Conservation (phyloP, 2,888 invertebrate species). For the Nebria brevicollis region DNA sequence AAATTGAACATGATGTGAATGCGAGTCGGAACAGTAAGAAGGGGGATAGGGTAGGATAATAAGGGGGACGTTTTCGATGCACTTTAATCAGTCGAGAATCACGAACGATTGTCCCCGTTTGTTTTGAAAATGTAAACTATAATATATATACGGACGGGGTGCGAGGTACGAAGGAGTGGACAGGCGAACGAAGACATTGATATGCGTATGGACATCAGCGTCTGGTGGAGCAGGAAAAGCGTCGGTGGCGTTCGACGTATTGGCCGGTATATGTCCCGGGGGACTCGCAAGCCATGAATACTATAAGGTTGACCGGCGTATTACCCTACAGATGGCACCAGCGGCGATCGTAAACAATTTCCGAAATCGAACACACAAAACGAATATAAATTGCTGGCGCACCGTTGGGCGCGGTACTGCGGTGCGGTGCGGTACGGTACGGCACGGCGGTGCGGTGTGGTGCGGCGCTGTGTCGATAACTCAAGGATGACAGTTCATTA, state of each 20-base stretch:
- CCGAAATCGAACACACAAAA: constrained; percentile 53
- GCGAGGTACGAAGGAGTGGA: neutral
- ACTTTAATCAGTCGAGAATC: constrained; percentile 33
- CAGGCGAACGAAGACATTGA: neutral
- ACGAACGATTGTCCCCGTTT: constrained; percentile 13
- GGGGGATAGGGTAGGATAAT: neutral
- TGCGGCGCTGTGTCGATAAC: constrained; percentile 20
- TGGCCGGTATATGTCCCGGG: constrained; percentile 32
- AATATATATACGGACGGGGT: neutral
- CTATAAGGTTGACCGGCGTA: constrained; percentile 55
- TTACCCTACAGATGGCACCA: constrained; percentile 64
- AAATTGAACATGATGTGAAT: constrained; percentile 39
- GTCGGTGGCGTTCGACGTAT: constrained; percentile 10
- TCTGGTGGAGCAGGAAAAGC: neutral
- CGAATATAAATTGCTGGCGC: constrained; percentile 61
- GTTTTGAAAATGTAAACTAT: constrained; percentile 8
- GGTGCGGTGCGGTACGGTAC: constrained; percentile 54
- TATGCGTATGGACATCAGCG: constrained; percentile 3
- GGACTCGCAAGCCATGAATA: constrained; percentile 37
- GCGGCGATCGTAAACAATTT: constrained; percentile 59
- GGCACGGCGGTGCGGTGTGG: constrained; percentile 37
- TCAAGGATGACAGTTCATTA: constrained; percentile 27
- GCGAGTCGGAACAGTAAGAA: constrained; percentile 8
- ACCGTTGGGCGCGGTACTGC: constrained; percentile 57
- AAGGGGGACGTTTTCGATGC: constrained; percentile 10